phyloP scores from a whole-genome alignment of 2,113 vertebrate genomes.

The Phycodurus eques region DNA sequence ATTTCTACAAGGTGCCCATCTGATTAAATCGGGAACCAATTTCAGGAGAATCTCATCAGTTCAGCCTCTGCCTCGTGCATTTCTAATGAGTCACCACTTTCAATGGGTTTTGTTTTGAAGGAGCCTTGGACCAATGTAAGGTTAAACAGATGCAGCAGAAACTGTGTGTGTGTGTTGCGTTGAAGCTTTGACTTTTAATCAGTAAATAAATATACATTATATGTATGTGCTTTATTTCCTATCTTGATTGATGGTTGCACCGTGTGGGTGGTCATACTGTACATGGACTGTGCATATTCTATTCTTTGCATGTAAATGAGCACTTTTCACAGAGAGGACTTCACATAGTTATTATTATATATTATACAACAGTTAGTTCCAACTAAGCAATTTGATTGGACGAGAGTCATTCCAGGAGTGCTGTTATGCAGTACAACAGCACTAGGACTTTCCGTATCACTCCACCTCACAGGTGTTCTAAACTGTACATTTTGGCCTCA shows the following conservation, averaged over 20 bases:
- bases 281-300: not conserved
- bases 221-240: not conserved
- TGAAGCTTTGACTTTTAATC: constrained; percentile 1
- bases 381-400: no score
- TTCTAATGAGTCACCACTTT: constrained; percentile 21
- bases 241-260: not conserved
- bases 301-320: not conserved
- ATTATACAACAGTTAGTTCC: no score
- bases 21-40: constrained; percentile 49
- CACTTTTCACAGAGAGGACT: not conserved
- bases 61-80: constrained; percentile 22
- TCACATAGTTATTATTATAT: no score
- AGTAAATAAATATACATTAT: not conserved
- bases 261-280: not conserved
- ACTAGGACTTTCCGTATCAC: no score
- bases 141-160: constrained; percentile 15
- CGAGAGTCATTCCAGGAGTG: no score
- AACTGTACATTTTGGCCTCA: no score
- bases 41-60: constrained; percentile 44
- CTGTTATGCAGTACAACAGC: no score
- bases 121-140: constrained; percentile 23
- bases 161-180: constrained; percentile 7
- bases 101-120: constrained; percentile 21
- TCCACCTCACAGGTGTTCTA: no score
- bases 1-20: constrained; percentile 30